Base-by-base conservation (phyloP, 2,888 invertebrate species). In the Eudemis profundana region DNA sequence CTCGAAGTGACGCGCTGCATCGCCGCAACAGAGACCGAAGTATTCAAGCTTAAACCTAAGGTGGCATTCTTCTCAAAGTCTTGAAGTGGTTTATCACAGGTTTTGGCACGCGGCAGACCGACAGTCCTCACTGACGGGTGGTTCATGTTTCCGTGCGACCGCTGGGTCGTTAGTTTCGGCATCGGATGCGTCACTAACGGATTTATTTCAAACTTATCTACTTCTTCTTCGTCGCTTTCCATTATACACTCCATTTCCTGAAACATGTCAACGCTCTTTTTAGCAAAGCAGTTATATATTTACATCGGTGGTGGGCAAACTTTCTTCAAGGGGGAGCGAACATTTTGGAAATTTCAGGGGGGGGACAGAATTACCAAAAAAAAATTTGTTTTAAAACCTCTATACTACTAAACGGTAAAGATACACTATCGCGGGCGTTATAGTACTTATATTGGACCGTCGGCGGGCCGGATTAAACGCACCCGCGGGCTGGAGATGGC, bases 171-270 rank as follows among this genome's bases (percentile, higher is more conserved):
- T 36, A 90, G 73, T 74, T 91, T 90, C 17, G 86, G 83, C 79
- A 86, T 75, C 19, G 82, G 83, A 66, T 84, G 84, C 4, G 79
- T 79, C 33, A 92, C 90, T 5, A 92, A 74, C 0, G 92, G 90
- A 59, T 92, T 90, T 27, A 85, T 89, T 75, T 92, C 93, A 60
- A 93, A 89, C 59, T 94, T 93, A 66, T 94, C 94, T 50, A 94
- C 94, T 1, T 78, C 87, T 71, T 94, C 95, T 76, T 94, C 94
- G 57, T 94, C 94, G 64, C 93, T 93, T 75, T 95, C 95, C 73
- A 94, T 90, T 70, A 95, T 95, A 47, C 94, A 94, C 77, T 95
- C 95, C 93, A 95, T 95, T 82, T 95, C 95, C 94, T 94, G 81
- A 29, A 82, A 85, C 33, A 57, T 15, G 12, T 23, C 81, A 67